These are phyloP conservation scores for Heterodera schachtii DNA, from an alignment of 1,140 invertebrate species.

Conservation along the genomic window DNA sequence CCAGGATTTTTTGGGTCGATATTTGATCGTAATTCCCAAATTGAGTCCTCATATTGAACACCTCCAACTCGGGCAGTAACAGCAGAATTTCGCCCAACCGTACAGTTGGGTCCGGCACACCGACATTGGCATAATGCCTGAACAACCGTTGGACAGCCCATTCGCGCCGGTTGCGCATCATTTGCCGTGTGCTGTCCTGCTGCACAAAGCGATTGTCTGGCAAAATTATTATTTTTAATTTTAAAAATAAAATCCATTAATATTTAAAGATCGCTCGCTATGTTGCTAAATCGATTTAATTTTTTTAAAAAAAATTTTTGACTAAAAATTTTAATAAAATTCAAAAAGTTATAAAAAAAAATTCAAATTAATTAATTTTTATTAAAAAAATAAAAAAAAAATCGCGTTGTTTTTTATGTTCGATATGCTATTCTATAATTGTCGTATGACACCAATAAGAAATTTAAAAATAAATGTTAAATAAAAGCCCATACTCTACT, in stretches of 20 bases:
- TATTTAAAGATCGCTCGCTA: too few species aligned
- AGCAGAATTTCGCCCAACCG: constrained; percentile 40
- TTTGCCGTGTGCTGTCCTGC: constrained; percentile 1
- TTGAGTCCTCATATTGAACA: background rate
- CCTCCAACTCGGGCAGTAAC: constrained; percentile 39
- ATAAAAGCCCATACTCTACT: too few species aligned
- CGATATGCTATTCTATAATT: too few species aligned
- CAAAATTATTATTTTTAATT: constrained; percentile 1
- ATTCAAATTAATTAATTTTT: too few species aligned
- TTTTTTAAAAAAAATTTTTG: too few species aligned
- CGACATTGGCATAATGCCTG: constrained; percentile 30
- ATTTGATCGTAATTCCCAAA: too few species aligned
- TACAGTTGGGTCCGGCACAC: constrained; percentile 28
- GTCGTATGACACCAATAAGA: background rate
- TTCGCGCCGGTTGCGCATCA: constrained; percentile 34
- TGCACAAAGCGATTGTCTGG: constrained; percentile 34
- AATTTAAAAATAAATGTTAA: background rate
- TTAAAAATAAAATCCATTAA: background rate
- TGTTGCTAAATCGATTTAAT: too few species aligned
- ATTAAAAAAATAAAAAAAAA: too few species aligned
- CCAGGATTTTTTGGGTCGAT: too few species aligned
- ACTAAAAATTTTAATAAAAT: too few species aligned
- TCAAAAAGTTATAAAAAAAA: too few species aligned
- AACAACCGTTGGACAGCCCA: constrained; percentile 35
- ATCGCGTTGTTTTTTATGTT: too few species aligned